These are phyloP conservation scores for Tenthredo amoena DNA, from an alignment of 2,888 invertebrate species.

Conservation along the genomic window DNA sequence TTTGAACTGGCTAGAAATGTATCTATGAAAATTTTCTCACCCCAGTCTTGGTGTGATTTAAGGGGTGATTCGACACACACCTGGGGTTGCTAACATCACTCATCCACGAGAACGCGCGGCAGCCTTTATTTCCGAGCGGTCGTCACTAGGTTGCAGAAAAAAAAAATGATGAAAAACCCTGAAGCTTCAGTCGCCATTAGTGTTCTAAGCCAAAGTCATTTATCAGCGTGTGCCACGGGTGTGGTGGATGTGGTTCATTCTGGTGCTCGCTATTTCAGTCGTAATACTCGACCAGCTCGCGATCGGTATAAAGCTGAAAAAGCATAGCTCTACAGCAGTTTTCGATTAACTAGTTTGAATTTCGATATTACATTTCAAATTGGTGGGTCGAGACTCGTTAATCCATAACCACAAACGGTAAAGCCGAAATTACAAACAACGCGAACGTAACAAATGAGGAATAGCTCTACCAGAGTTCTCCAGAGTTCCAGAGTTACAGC, in stretches of 20 bases:
- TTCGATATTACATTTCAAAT: conserved; percentile 45
- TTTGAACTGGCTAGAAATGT: conserved; percentile 1
- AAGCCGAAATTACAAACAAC: conserved; percentile 31
- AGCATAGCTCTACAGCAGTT: conserved; percentile 22
- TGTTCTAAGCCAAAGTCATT: conserved; percentile 53
- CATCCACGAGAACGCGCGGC: conserved; percentile 46
- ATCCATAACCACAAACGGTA: conserved; percentile 9
- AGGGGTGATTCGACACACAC: conserved; percentile 50
- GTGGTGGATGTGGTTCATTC: conserved; percentile 46
- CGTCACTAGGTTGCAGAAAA: conserved; percentile 47
- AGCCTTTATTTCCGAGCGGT: conserved; percentile 50
- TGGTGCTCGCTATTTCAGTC: conserved; percentile 35
- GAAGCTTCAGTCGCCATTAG: conserved; percentile 52
- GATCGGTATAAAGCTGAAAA: background rate
- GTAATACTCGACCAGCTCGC: background rate
- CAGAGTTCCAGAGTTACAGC: conserved; percentile 3
- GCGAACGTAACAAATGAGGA: conserved; percentile 30
- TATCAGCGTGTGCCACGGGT: conserved; percentile 50
- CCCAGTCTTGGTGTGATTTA: conserved; percentile 52
- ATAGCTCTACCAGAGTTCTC: conserved; percentile 18
- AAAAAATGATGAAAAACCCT: conserved; percentile 41
- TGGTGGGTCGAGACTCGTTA: conserved; percentile 20
- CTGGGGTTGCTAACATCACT: conserved; percentile 47
- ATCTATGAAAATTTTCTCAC: conserved; percentile 22
- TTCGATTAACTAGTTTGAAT: conserved; percentile 45